Base-by-base conservation (phyloP, 2,113 vertebrate species). In the Melozone crissalis region DNA sequence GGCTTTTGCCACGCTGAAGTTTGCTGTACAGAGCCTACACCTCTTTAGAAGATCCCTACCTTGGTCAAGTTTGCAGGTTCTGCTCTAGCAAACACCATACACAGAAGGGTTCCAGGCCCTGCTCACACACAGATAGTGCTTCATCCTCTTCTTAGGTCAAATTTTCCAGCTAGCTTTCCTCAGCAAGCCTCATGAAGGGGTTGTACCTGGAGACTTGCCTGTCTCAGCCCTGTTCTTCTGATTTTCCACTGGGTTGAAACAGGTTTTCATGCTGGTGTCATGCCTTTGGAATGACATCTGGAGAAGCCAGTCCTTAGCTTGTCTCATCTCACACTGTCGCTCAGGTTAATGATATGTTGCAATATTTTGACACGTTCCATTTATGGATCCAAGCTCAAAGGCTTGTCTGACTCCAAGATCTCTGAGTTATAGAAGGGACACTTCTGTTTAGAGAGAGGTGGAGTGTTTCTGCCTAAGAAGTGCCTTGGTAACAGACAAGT, bases 281-380 rank as follows among this genome's bases (percentile, higher is more conserved):
- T 24, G 39, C 14, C 31, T 83, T 71, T 90, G 83, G 83, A 94
- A 95, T 75, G 79, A 83, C 58, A 83, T 51, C 83, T 39, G 57
- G 79, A 88, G 79, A 76, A 93, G 86, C 91, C 11, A 3, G 86
- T 93, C 74, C 74, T 55, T 31, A 74, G 61, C 46, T 84, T 61
- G 77, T 84, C 52, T 74, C 81, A n/a, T 55, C 55, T 73, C 54
- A 43, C 7, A 5, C 33, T 43, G 35, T 55, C 1, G 0, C 51
- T 93, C 52, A 33, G 58, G 66, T 82, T 93, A 93, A 94, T 93
- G 43, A 72, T 26, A 52, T 12, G 79, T 63, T 92, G 91, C 54
- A 75, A 43, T 47, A 78, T 76, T 92, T 84, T 82, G 69, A 26
- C 33, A 12, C 2, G 6, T 75, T 82, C 88, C 80, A 21, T 90